Evolutionary conservation across 2,113 vertebrate genomes (phyloP).

Genomic region (Carassius auratus): DNA sequence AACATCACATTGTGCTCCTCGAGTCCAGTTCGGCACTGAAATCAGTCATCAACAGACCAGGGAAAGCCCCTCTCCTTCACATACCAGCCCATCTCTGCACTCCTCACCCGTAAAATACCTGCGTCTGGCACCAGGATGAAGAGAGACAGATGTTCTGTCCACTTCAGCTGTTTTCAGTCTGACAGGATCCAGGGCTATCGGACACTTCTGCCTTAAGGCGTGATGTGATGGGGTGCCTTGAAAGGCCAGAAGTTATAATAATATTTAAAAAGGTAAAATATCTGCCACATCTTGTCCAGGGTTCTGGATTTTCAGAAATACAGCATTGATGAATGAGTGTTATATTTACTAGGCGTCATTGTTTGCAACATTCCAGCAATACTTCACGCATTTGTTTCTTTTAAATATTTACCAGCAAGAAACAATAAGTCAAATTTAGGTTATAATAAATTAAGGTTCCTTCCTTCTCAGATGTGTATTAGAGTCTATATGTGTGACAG

Average conservation of each 20-base stretch:
- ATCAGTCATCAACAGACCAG: background rate
- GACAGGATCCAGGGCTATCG: constrained; percentile 44
- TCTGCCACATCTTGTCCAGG: background rate
- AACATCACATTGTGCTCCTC: constrained; percentile 11
- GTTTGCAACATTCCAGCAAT: constrained; percentile 46
- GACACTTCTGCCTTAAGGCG: constrained; percentile 10
- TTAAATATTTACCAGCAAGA: constrained; percentile 31
- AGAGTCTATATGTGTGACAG: background rate
- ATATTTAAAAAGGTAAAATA: constrained; percentile 10
- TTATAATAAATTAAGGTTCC: background rate
- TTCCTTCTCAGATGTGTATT: constrained; percentile 27
- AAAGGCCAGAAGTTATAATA: constrained; percentile 26
- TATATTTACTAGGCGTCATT: constrained; percentile 16
- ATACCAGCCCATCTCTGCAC: constrained; percentile 47
- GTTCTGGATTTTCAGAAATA: constrained; percentile 15
- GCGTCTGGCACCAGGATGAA: constrained; percentile 39
- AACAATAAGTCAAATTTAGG: constrained; percentile 23
- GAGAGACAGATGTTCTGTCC: constrained; percentile 50
- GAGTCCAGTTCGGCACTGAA: constrained; percentile 6
- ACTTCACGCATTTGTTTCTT: constrained; percentile 3
- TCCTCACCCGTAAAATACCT: constrained; percentile 45
- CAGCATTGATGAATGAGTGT: background rate
- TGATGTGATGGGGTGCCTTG: background rate
- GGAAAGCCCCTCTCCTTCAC: constrained; percentile 36
- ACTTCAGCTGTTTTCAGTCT: constrained; percentile 31